Evolutionary conservation across 2,888 invertebrate species (phyloP).

Genomic region (Alloscopus bannaensis): DNA sequence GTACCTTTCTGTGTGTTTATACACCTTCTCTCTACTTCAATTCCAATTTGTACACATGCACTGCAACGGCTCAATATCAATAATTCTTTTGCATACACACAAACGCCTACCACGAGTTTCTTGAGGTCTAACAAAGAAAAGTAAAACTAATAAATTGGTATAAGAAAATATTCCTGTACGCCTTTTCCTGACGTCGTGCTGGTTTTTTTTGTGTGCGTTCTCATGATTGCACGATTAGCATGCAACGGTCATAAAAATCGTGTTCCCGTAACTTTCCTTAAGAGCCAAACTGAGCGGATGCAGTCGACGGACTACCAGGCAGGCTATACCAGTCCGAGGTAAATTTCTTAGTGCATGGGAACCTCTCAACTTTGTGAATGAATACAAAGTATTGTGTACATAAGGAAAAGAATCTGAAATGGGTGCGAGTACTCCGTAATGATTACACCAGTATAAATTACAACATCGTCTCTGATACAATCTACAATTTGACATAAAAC

Average conservation of each 20-base stretch:
- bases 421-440: no score
- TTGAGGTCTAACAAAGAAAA: constrained; percentile 5
- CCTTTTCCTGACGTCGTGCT: constrained; percentile 32
- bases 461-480: constrained; percentile 55
- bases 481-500: constrained; percentile 62
- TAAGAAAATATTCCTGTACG: constrained; percentile 44
- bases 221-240: constrained; percentile 61
- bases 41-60: neutral
- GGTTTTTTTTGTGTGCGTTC: constrained; percentile 49
- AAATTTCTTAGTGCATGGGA: neutral
- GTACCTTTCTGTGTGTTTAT: constrained; percentile 32
- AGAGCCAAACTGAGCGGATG: no score
- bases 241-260: constrained; percentile 53
- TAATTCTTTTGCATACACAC: no score
- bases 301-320: no score
- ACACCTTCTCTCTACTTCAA: neutral
- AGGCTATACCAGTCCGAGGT: no score
- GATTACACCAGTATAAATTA: constrained; percentile 55
- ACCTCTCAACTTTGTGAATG: no score
- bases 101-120: neutral
- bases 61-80: neutral
- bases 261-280: constrained; percentile 12
- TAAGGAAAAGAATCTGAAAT: constrained; percentile 15
- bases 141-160: constrained; percentile 51
- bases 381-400: no score